Percentiles rank a stretch among this genome's conserved stretches.
phyloP scores from a whole-genome alignment of 37 sponge, comb jelly and placozoan species.

The Bolinopsis microptera region DNA sequence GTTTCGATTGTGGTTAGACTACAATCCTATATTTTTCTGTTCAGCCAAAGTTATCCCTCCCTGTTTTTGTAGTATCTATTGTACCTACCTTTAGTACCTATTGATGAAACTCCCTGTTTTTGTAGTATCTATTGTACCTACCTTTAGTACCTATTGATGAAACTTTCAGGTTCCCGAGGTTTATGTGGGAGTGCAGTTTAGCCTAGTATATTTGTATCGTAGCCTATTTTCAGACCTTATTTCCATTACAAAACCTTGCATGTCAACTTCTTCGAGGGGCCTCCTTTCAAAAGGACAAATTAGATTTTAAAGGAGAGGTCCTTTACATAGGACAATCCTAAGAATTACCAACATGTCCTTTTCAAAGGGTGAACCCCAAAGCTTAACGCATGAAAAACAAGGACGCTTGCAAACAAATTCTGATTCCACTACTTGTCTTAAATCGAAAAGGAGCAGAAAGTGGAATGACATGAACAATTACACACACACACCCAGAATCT shows the following conservation, averaged over 20 bases:
- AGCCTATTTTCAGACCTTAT: background rate
- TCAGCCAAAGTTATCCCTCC: too few species aligned
- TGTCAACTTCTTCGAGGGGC: background rate
- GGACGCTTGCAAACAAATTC: background rate
- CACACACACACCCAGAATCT: background rate
- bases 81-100: too few species aligned
- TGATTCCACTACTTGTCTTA: background rate
- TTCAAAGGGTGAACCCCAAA: background rate
- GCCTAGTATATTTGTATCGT: background rate
- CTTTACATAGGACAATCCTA: background rate
- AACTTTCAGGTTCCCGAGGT: background rate
- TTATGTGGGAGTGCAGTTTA: background rate
- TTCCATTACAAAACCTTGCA: background rate
- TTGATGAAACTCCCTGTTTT: too few species aligned
- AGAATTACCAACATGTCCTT: background rate
- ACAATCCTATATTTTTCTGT: too few species aligned
- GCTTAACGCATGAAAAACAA: background rate
- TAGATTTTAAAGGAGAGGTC: background rate
- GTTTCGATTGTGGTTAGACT: too few species aligned
- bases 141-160: too few species aligned
- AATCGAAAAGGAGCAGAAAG: background rate
- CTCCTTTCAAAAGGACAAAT: background rate
- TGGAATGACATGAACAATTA: background rate
- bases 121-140: too few species aligned
- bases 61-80: too few species aligned